phyloP scores from a whole-genome alignment of 2,113 vertebrate genomes.

The Dolichotis patagonum region DNA sequence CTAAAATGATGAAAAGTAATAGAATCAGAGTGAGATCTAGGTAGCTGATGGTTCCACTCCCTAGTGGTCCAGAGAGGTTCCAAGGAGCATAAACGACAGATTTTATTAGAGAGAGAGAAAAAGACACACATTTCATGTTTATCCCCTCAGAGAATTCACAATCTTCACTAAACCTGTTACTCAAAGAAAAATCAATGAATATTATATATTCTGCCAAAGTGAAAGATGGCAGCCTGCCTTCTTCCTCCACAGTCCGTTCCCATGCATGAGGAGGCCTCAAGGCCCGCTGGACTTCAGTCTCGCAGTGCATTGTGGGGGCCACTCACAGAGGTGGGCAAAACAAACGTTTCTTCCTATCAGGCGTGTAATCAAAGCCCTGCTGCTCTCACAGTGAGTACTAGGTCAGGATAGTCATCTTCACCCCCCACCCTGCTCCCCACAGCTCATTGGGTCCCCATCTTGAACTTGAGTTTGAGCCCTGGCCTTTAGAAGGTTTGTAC shows the following conservation, averaged over 20 bases:
- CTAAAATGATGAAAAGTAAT: constrained; percentile 19
- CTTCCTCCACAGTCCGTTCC: neutral
- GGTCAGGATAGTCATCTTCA: neutral
- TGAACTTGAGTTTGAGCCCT: neutral
- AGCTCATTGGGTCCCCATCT: neutral
- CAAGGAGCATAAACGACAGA: neutral
- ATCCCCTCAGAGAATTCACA: constrained; percentile 49
- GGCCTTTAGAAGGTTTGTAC: neutral
- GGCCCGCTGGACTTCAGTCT: neutral
- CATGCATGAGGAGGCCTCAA: accelerated
- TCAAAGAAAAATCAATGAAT: constrained; percentile 69
- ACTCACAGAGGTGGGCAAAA: neutral
- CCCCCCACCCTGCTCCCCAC: too few species aligned
- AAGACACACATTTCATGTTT: constrained; percentile 31
- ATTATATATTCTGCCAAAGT: constrained; percentile 31
- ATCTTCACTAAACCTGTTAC: constrained; percentile 69
- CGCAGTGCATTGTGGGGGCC: neutral
- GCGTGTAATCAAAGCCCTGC: neutral
- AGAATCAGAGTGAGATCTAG: neutral
- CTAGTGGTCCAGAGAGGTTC: neutral
- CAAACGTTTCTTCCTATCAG: neutral
- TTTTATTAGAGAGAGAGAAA: neutral
- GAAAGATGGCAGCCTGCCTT: neutral
- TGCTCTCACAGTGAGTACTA: neutral
- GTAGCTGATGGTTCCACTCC: neutral